Conservation (phyloP, 2,113 vertebrate genomes). For the Corythornis madagascariensis region DNA sequence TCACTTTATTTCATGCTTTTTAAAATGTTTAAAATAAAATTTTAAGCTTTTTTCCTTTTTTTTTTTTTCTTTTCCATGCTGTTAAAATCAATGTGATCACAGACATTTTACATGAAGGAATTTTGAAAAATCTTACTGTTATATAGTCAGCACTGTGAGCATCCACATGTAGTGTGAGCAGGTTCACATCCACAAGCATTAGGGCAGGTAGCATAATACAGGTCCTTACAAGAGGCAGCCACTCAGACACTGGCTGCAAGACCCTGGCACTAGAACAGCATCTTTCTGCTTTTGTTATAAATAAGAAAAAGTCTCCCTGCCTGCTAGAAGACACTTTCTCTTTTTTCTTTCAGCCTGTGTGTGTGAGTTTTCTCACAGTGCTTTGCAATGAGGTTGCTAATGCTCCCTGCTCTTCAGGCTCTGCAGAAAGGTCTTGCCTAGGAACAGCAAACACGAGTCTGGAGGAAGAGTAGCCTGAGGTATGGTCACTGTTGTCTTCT, state of each 20-base stretch:
- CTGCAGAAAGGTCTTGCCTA: neutral
- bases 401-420: neutral
- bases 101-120: neutral
- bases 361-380: neutral
- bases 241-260: neutral
- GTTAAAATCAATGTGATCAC: neutral
- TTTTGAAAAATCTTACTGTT: neutral
- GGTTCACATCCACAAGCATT: neutral
- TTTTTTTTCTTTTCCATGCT: neutral
- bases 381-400: constrained; percentile 2
- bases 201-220: neutral
- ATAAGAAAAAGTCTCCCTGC: neutral
- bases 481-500: neutral
- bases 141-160: neutral
- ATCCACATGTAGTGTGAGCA: neutral
- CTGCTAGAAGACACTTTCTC: neutral
- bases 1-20: neutral
- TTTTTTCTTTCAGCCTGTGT: constrained; percentile 7
- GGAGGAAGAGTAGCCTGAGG: constrained; percentile 7
- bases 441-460: neutral
- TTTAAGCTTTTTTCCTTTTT: neutral
- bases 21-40: constrained; percentile 39
- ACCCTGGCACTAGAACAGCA: neutral
- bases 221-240: neutral
- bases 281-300: neutral